Conservation (phyloP, 2,888 invertebrate species). For the Acanthococcus lagerstroemiae region DNA sequence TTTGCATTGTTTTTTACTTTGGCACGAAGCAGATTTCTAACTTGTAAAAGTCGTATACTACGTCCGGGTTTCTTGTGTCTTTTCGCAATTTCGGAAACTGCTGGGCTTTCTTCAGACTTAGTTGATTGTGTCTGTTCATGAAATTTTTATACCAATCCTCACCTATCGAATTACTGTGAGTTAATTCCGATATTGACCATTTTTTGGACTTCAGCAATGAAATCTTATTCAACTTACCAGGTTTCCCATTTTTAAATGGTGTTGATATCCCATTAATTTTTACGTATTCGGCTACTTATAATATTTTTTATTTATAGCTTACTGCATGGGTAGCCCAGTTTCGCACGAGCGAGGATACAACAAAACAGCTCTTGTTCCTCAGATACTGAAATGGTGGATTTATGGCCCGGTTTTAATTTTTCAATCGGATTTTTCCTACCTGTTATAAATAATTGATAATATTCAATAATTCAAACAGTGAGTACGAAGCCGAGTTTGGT, state of each 20-base stretch:
- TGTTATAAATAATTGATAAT: too few species aligned
- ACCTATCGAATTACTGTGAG: neutral
- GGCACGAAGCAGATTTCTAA: neutral
- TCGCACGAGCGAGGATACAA: neutral
- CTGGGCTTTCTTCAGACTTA: neutral
- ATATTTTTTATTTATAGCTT: neutral
- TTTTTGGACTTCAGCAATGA: too few species aligned
- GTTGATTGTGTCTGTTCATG: neutral
- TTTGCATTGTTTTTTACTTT: too few species aligned
- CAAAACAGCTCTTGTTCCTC: neutral
- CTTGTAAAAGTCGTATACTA: neutral
- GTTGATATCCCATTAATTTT: neutral
- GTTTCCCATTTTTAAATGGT: neutral
- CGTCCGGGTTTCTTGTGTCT: neutral
- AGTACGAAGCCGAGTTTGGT: too few species aligned
- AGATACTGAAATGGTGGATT: neutral
- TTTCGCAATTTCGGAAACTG: neutral
- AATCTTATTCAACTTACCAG: too few species aligned
- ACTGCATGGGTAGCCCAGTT: neutral
- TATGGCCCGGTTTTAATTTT: neutral
- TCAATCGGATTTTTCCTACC: neutral
- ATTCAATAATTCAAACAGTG: too few species aligned
- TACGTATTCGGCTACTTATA: neutral
- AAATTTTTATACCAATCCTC: neutral
- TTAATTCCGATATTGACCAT: too few species aligned